These are phyloP conservation scores for Astyanax mexicanus DNA, from an alignment of 2,797 vertebrate genomes.

Conservation along the genomic window DNA sequence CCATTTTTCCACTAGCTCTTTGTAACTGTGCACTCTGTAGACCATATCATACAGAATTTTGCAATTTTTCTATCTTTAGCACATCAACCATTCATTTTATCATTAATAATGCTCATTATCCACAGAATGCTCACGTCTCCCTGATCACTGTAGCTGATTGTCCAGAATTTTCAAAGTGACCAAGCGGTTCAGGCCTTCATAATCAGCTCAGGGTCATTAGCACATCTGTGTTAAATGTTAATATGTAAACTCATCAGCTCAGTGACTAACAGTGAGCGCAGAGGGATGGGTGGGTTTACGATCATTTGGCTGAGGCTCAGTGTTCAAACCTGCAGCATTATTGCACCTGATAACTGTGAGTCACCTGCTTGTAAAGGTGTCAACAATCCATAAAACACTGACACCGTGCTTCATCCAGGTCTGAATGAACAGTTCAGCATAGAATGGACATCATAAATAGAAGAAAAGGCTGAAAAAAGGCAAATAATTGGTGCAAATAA, in stretches of 20 bases:
- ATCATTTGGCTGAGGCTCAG: background rate
- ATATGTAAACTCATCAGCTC: slow-evolving; percentile 10
- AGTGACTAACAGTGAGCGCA: background rate
- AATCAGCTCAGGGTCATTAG: background rate
- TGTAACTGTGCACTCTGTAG: no score
- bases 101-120: no score
- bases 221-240: slow-evolving; percentile 13
- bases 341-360: background rate
- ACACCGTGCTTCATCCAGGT: background rate
- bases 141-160: no score
- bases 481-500: background rate
- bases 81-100: no score
- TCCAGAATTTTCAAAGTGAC: no score
- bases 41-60: no score
- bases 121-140: no score
- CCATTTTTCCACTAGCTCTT: no score
- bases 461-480: background rate
- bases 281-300: background rate
- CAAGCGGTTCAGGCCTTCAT: background rate
- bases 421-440: no score
- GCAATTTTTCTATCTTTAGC: no score
- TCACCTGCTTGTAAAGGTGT: background rate
- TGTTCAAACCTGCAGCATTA: background rate
- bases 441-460: background rate
- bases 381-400: background rate